Base-by-base conservation (phyloP, 2,797 vertebrate genomes). In the Falco biarmicus region DNA sequence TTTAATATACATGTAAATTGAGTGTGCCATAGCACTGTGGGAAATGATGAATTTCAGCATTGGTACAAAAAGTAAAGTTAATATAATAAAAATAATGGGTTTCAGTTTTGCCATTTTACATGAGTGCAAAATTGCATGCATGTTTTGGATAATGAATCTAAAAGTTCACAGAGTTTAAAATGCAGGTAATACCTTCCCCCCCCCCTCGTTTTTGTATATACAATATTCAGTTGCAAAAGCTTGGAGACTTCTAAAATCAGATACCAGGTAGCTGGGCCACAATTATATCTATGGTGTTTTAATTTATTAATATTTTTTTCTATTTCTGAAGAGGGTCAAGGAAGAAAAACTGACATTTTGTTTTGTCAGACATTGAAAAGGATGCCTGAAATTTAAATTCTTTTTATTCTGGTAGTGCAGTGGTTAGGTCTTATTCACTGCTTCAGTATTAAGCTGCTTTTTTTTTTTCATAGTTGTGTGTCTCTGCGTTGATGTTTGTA, bases 1-100 rank as follows among this genome's bases (percentile, higher is more conserved):
- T 81, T 34, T 77, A 71, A n/a, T 71, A 25, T 43, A 13, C 3
- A 0, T 53, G 14, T 63, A 12, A 78, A 0, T 13, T 13, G 12
- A 34, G 29, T 5, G 6, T 56, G 22, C n/a, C 1, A 0, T 47
- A 43, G 71, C 24, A 15, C 6, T 31, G 9, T 45, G 19, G 26
- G 17, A 88, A 39, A 41, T 47, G 4, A 5, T 66, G 87, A 21
- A 43, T 83, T 93, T 78, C 48, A 60, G 32, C 16, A 21, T 2
- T 80, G 26, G 24, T 65, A 45, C 2, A 51, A 57, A 80, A 45
- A 14, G 3, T 57, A 50, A 10, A 54, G 45, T 21, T 65, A 82
- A 34, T 51, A 8, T 5, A 73, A 28, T 54, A 32, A 84, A 66
- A 74, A 53, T 34, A 71, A 13, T 63, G 10, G 5, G 1, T 68